A percentile compares a stretch with the other conserved stretches of the same genome.
These are phyloP conservation scores for Cantharis lateralis DNA, from an alignment of 2,888 invertebrate genomes.

Conservation along the genomic window DNA sequence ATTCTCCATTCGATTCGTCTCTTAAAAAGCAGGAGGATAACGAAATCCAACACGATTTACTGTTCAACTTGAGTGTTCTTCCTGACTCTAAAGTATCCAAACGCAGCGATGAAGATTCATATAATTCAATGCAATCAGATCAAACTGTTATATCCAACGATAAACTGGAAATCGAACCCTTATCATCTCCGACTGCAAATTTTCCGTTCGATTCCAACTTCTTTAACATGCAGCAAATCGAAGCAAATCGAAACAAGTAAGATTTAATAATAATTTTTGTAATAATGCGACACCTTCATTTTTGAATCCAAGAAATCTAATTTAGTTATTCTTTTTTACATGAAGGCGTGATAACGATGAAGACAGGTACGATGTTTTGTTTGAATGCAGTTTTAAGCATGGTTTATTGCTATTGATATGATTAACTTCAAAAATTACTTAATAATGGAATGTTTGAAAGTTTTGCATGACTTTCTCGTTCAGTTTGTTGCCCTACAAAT, in stretches of 20 bases:
- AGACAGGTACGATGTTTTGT: slow-evolving; percentile 27
- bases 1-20: not conserved
- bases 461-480: not conserved
- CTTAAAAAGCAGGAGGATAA: not conserved
- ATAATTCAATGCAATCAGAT: not conserved
- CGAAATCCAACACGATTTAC: not conserved
- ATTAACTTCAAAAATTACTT: not conserved
- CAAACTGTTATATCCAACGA: not conserved
- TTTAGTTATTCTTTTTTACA: slow-evolving; percentile 12
- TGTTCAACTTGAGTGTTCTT: not conserved
- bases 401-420: not conserved
- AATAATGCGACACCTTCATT: not conserved
- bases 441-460: not conserved
- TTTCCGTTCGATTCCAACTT: not conserved
- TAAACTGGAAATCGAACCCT: not conserved
- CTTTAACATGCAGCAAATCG: not conserved
- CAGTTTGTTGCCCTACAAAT: not conserved
- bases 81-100: not conserved
- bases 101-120: not conserved
- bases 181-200: not conserved
- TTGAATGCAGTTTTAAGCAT: not conserved
- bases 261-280: not conserved
- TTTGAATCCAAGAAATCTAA: not conserved
- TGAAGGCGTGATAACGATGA: slow-evolving; percentile 23
- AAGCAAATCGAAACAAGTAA: not conserved